These are phyloP conservation scores for Drosophila ananassae DNA, from an alignment of 1,140 invertebrate genomes.

Conservation along the genomic window DNA sequence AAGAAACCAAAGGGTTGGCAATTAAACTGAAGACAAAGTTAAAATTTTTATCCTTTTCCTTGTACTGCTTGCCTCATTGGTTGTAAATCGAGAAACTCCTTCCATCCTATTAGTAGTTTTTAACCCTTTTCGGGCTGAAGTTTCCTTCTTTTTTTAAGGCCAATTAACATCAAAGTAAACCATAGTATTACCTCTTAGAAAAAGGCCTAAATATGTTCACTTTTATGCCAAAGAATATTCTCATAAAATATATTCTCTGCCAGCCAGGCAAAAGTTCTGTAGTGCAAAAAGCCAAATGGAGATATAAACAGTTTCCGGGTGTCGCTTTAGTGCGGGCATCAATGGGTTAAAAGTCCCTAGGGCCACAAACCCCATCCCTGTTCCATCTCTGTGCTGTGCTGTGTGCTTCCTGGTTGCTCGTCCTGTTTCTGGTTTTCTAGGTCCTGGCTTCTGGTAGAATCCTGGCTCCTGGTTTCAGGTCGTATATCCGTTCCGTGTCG, in stretches of 20 bases:
- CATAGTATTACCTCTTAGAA: background rate
- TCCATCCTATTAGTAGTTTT: background rate
- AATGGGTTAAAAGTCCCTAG: constrained; percentile 7
- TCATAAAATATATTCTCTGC: background rate
- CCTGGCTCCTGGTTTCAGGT: constrained; percentile 23
- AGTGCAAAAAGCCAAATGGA: background rate
- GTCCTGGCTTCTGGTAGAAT: background rate
- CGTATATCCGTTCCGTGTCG: constrained; percentile 44
- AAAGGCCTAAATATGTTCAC: background rate
- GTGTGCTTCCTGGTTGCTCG: background rate
- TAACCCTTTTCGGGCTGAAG: background rate
- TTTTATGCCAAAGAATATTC: background rate
- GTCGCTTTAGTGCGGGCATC: background rate
- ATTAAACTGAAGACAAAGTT: constrained; percentile 30
- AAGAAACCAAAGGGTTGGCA: background rate
- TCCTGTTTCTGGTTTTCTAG: background rate
- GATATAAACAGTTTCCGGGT: constrained; percentile 1
- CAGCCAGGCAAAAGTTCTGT: background rate
- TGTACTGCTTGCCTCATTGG: constrained; percentile 16
- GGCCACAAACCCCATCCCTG: background rate
- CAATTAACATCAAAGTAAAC: background rate
- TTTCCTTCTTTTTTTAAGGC: too few relatives aligned
- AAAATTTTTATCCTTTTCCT: constrained; percentile 8
- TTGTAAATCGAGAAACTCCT: constrained; percentile 12
- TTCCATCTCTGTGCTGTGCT: background rate